Conservation (phyloP, 2,113 vertebrate species). For the Alaudala cheleensis region DNA sequence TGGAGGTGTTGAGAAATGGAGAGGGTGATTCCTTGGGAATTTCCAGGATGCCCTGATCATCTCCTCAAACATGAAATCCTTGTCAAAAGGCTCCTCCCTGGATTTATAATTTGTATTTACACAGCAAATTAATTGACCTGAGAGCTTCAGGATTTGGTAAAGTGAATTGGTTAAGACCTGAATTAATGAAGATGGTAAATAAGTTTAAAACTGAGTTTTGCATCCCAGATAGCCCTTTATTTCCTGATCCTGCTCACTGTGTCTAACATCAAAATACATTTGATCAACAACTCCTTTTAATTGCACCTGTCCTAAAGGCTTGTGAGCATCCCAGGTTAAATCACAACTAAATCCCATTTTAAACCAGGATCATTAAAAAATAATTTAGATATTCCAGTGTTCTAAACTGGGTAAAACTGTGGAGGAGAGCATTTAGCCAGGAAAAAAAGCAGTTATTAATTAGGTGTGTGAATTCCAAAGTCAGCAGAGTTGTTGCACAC, state of each 20-base stretch:
- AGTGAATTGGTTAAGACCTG: conserved; percentile 46
- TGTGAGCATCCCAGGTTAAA: not conserved
- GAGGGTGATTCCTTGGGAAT: conserved; percentile 39
- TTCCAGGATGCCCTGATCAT: conserved; percentile 22
- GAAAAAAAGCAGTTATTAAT: not conserved
- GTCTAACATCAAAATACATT: not conserved
- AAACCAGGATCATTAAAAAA: not conserved
- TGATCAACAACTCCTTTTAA: not conserved
- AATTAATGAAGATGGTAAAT: conserved; percentile 52
- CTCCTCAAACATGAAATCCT: conserved; percentile 22
- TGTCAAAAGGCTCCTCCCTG: conserved; percentile 19
- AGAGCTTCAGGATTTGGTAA: conserved; percentile 38
- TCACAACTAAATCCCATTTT: not conserved
- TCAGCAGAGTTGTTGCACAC: not conserved
- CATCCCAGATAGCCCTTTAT: not conserved
- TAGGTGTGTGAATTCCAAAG: not conserved
- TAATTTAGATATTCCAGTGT: not conserved
- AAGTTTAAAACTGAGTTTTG: not conserved
- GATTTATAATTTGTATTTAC: conserved; percentile 45
- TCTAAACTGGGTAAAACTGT: not conserved
- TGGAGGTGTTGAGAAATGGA: conserved; percentile 64
- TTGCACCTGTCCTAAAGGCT: not conserved
- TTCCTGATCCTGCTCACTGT: not conserved
- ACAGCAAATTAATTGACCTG: conserved; percentile 37
- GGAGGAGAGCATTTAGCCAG: not conserved